These are phyloP conservation scores for Crotalus tigris DNA, from an alignment of 2,113 vertebrate species.

Conservation along the genomic window DNA sequence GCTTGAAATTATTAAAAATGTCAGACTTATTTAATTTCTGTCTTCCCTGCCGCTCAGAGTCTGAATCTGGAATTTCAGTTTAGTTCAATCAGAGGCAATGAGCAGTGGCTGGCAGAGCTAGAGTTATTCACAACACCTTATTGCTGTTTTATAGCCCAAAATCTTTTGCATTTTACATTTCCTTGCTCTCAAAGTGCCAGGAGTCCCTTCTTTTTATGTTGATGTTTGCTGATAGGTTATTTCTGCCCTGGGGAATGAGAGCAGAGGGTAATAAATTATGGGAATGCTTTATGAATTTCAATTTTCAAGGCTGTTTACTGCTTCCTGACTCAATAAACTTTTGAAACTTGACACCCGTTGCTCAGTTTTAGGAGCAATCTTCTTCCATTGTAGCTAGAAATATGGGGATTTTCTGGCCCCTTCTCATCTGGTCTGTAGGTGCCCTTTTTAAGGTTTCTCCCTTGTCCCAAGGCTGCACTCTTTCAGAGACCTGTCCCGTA, in stretches of 20 bases:
- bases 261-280: background rate
- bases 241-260: background rate
- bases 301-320: background rate
- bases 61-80: background rate
- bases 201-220: background rate
- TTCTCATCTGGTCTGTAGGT: background rate
- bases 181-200: background rate
- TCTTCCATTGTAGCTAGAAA: background rate
- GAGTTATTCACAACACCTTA: background rate
- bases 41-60: accelerated
- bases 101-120: background rate
- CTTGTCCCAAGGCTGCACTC: background rate
- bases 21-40: background rate
- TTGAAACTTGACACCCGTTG: background rate
- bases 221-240: background rate
- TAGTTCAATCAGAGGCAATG: background rate
- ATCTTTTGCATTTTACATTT: background rate
- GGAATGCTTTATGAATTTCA: background rate
- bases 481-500: background rate
- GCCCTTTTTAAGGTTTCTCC: background rate
- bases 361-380: background rate
- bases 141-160: background rate
- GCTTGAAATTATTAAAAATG: background rate
- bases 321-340: background rate
- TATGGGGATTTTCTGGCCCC: background rate